Conservation (phyloP, 2,888 invertebrate genomes). For the Epistrophe grossulariae region DNA sequence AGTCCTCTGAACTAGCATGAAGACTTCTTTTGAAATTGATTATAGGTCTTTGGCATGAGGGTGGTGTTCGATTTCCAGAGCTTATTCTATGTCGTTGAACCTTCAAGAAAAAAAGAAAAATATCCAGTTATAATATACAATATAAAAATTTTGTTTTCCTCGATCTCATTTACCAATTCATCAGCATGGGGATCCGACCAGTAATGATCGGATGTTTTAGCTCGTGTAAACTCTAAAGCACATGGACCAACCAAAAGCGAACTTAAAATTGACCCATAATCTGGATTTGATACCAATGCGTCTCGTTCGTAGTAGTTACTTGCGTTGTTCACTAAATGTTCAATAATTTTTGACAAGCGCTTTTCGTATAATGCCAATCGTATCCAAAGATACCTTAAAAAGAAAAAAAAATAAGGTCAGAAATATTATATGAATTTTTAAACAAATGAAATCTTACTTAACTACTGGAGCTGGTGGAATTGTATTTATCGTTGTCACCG, state of each 20-base stretch:
- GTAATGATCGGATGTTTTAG: conserved; percentile 94
- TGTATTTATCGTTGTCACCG: conserved; percentile 77
- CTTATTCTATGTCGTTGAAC: conserved; percentile 89
- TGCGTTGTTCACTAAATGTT: conserved; percentile 93
- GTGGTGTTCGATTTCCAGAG: conserved; percentile 90
- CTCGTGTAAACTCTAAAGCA: conserved; percentile 95
- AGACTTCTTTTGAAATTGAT: conserved; percentile 89
- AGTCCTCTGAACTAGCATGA: conserved; percentile 91
- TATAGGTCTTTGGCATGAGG: conserved; percentile 88
- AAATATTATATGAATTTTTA: too few species aligned
- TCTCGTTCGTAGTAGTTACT: conserved; percentile 95
- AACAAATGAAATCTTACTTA: conserved; percentile 21
- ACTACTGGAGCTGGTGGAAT: conserved; percentile 69
- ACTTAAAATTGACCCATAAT: conserved; percentile 95
- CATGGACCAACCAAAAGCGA: conserved; percentile 96
- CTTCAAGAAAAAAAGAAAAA: conserved; percentile 78
- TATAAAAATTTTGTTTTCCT: not conserved
- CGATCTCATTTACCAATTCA: conserved; percentile 87
- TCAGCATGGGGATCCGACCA: conserved; percentile 98
- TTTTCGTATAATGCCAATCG: conserved; percentile 94
- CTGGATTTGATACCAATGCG: conserved; percentile 94
- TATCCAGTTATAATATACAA: not conserved
- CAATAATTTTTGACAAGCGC: conserved; percentile 93
- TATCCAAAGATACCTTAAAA: conserved; percentile 93
- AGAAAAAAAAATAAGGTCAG: not conserved